Base-by-base conservation (phyloP, 2,888 invertebrate genomes). In the Dolichopus griseipennis region DNA sequence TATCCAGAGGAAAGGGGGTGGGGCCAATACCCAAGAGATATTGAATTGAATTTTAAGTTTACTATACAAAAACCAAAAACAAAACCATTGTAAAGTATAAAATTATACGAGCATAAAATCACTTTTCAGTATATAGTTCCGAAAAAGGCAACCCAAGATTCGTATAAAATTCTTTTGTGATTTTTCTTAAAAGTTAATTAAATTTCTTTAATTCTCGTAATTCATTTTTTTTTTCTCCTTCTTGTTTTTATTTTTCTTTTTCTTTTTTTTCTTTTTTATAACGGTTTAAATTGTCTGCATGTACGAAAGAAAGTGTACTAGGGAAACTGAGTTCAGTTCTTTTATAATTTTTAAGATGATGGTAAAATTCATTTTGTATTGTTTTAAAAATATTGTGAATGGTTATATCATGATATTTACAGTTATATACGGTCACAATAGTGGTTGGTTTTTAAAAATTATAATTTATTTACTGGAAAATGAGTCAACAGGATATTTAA, bases 171-270 rank as follows among this genome's bases (percentile, higher is more conserved):
- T 52, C 18, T 52, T 52, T 52, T 52, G 6, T 18, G 52, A 52
- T 52, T 52, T 18, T 52, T 18, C 52, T 52, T 18, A 2, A 52
- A 52, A 52, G 52, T 52, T 52, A 52, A 52, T 52, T 52, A 52
- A 52, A 52, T 52, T 52, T 52, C 52, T 52, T n/a, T 52, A 52
- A 52, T 52, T 52, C 52, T 52, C 52, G 52, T 52, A 52, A 52
- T 52, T 52, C n/a, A 52, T 52, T 52, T 52, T n/a, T 52, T 52
- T 52, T 52, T 52, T n/a, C 6, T 52, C 15, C 18, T 52, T 52
- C 10, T 37, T 8, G 7, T 43, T 9, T 43, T 43, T 43, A 43
- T 43, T n/a, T n/a, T 52, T 18, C 15, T 52, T 7, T 7, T n/a
- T 52, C 52, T 52, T 52, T 52, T 52, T 7, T 5, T 43, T 43